A percentile compares a stretch with the other conserved stretches of the same genome.
phyloP scores from a whole-genome alignment of 2,888 invertebrate genomes.

The Limnephilus rhombicus region DNA sequence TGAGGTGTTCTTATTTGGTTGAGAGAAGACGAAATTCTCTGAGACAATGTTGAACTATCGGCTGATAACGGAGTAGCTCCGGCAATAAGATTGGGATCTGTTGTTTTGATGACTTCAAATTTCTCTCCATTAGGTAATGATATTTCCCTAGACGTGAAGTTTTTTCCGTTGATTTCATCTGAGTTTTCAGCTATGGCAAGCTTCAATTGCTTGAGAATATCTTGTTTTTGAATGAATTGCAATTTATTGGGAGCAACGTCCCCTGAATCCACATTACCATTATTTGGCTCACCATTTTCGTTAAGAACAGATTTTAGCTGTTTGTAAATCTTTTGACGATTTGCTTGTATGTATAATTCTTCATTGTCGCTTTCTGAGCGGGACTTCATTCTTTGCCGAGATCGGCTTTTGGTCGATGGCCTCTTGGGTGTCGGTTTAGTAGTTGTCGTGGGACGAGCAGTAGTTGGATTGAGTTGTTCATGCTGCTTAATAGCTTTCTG shows the following conservation, averaged over 20 bases:
- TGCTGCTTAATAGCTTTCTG: constrained; percentile 82
- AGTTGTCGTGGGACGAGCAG: constrained; percentile 83
- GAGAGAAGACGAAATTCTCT: constrained; percentile 74
- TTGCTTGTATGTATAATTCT: constrained; percentile 72
- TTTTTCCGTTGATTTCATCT: constrained; percentile 81
- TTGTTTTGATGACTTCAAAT: constrained; percentile 84
- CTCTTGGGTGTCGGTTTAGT: constrained; percentile 75
- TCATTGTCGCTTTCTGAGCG: constrained; percentile 71
- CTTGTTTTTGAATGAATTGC: constrained; percentile 82
- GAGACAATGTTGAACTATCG: constrained; percentile 73
- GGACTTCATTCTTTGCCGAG: constrained; percentile 70
- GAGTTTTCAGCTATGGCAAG: constrained; percentile 85
- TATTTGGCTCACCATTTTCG: constrained; percentile 71
- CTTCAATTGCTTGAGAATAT: constrained; percentile 85
- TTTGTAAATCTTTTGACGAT: constrained; percentile 79
- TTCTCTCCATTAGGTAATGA: constrained; percentile 86
- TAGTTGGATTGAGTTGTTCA: constrained; percentile 83
- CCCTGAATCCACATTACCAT: constrained; percentile 79
- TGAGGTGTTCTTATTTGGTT: constrained; percentile 68
- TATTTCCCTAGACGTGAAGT: constrained; percentile 85
- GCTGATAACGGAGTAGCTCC: constrained; percentile 78
- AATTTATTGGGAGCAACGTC: constrained; percentile 75
- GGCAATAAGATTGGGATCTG: constrained; percentile 83
- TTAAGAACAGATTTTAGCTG: constrained; percentile 78
- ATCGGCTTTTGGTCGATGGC: constrained; percentile 71